Evolutionary conservation across 37 sponge, comb jelly and placozoan genomes (phyloP).

Genomic region (Oscarella lobularis): DNA sequence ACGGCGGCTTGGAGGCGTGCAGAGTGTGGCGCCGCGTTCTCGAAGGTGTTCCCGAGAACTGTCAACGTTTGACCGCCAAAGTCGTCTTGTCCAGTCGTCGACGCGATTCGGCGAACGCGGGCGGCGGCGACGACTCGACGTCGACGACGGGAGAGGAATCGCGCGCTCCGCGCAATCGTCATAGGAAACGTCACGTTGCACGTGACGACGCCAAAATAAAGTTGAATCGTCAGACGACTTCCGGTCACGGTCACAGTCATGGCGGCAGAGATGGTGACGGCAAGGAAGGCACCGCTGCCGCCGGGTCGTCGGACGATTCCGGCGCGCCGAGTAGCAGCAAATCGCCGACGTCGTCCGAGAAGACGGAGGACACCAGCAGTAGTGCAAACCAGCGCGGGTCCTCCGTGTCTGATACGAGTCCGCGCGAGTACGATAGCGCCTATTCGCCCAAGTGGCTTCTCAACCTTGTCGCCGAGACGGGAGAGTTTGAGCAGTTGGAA

Average conservation of each 20-base stretch:
- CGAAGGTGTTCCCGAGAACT: background rate
- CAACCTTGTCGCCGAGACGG: too few relatives aligned
- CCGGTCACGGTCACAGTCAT: background rate
- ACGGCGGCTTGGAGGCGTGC: background rate
- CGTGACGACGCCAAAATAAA: too few relatives aligned
- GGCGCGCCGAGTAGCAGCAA: background rate
- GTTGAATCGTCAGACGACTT: background rate
- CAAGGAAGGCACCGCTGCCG: background rate
- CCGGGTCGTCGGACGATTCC: background rate
- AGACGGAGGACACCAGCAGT: background rate
- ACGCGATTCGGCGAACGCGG: too few relatives aligned
- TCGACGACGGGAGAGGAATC: background rate
- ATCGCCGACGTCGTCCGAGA: background rate
- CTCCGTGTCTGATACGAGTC: background rate
- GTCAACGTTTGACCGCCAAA: background rate
- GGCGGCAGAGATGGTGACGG: background rate
- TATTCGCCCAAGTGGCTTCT: too few relatives aligned
- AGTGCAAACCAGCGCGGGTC: background rate
- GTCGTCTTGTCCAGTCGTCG: background rate
- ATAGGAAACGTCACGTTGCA: too few relatives aligned
- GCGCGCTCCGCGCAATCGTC: background rate
- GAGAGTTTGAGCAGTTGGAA: too few relatives aligned
- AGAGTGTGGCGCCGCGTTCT: constrained; percentile 1
- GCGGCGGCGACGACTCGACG: too few relatives aligned
- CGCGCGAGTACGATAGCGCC: too few relatives aligned